Conservation (phyloP, 2,797 vertebrate genomes). For the Myotis pilosus region DNA sequence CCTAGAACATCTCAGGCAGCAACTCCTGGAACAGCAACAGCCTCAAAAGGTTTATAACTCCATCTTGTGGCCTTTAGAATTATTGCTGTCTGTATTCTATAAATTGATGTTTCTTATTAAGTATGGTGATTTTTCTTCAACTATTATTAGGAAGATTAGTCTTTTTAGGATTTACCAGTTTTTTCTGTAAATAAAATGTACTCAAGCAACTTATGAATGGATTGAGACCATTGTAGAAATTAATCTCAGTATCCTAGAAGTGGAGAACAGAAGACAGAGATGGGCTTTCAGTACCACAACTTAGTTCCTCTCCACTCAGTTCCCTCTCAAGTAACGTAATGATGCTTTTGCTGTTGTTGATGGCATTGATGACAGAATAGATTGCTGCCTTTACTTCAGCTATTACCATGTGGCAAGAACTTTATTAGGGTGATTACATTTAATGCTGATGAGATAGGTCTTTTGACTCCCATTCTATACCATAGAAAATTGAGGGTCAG, state of each 20-base stretch:
- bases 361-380: not conserved
- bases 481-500: not conserved
- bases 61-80: conserved; percentile 72
- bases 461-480: not conserved
- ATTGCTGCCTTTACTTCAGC: not conserved
- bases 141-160: not conserved
- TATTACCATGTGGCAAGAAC: not conserved
- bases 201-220: not conserved
- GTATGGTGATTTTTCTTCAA: not conserved
- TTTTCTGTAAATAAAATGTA: not conserved
- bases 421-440: not conserved
- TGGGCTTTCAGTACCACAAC: not conserved
- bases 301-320: not conserved
- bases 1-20: conserved; percentile 97
- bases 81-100: not conserved
- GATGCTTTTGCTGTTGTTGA: not conserved
- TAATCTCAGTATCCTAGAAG: not conserved
- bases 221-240: not conserved
- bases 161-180: not conserved
- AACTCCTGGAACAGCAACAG: conserved; percentile 91
- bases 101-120: not conserved
- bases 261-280: not conserved
- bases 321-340: not conserved
- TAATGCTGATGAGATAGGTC: not conserved
- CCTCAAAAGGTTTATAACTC: conserved; percentile 89